A percentile compares a stretch with the other conserved stretches of the same genome.
Conservation (phyloP, 1,140 invertebrate species). For the Copidosoma floridanum region DNA sequence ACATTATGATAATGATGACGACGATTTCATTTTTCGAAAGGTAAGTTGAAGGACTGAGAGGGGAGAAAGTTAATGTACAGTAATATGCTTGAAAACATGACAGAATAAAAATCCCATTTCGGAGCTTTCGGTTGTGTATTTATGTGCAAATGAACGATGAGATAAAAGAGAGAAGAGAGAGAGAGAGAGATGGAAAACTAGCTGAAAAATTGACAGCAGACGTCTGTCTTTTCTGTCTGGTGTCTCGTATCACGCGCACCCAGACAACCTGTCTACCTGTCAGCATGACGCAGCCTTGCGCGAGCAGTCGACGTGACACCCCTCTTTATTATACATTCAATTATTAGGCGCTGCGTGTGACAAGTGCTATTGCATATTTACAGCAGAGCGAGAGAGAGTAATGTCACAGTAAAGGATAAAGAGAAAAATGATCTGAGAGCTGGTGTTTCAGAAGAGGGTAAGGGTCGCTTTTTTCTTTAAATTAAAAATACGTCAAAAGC, state of each 20-base stretch:
- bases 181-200: conserved; percentile 26
- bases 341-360: conserved; percentile 55
- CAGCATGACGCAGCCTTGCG: conserved; percentile 42
- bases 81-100: too few species aligned
- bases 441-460: conserved; percentile 22
- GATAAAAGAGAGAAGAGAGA: not conserved
- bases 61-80: conserved; percentile 3
- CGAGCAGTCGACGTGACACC: conserved; percentile 39
- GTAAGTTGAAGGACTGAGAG: not conserved
- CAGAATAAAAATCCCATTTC: conserved; percentile 7
- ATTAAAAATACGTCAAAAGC: conserved; percentile 27
- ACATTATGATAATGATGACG: too few species aligned
- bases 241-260: conserved; percentile 5
- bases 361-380: conserved; percentile 56
- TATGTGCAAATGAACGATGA: too few species aligned
- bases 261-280: conserved; percentile 39
- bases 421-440: conserved; percentile 50
- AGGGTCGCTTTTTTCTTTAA: conserved; percentile 15
- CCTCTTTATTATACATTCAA: conserved; percentile 58
- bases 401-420: conserved; percentile 43
- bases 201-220: conserved; percentile 50
- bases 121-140: not conserved
- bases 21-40: not conserved
- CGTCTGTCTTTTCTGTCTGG: conserved; percentile 41
- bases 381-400: conserved; percentile 42